phyloP scores from a whole-genome alignment of 2,888 invertebrate species.

The Stenodera caucasica region DNA sequence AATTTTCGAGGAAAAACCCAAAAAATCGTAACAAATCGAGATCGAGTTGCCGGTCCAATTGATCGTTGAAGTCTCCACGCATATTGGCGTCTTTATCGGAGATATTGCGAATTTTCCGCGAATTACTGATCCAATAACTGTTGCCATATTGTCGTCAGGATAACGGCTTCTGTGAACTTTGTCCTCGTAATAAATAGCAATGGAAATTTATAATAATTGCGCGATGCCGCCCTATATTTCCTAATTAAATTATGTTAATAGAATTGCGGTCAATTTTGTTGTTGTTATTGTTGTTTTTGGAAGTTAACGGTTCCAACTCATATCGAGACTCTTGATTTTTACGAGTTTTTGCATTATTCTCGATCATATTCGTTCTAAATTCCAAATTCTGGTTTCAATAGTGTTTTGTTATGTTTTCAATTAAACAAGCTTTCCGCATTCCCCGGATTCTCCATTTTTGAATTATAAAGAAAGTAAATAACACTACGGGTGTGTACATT shows the following conservation, averaged over 20 bases:
- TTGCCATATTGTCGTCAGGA: background rate
- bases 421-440: background rate
- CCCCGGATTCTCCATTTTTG: background rate
- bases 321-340: background rate
- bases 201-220: background rate
- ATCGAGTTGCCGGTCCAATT: too few relatives aligned
- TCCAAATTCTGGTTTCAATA: background rate
- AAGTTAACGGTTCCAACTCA: background rate
- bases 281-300: background rate
- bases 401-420: background rate
- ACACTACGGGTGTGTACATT: background rate
- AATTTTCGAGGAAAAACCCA: too few relatives aligned
- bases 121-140: too few relatives aligned
- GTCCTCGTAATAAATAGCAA: background rate
- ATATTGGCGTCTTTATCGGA: too few relatives aligned
- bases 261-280: background rate
- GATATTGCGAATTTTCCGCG: too few relatives aligned
- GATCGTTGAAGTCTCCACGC: too few relatives aligned
- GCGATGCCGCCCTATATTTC: background rate
- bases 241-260: background rate
- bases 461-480: slow-evolving; percentile 3
- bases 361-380: background rate
- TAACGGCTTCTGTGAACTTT: background rate
- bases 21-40: too few relatives aligned
- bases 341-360: background rate